Conservation (phyloP, 1,140 invertebrate species). For the Laupala kohalensis region DNA sequence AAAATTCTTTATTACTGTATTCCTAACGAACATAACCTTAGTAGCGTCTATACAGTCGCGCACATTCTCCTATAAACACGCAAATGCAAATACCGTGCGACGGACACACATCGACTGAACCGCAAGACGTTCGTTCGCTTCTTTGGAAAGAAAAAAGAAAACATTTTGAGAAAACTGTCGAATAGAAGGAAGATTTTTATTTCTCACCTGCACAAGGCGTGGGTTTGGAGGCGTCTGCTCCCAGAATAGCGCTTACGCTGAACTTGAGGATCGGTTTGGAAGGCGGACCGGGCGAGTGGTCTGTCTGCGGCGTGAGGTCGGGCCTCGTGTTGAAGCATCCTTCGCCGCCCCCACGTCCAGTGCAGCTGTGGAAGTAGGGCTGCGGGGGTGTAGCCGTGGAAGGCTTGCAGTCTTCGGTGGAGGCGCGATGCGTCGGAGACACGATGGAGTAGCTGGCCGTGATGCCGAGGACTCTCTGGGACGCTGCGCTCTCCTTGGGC, state of each 20-base stretch:
- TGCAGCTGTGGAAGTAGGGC: background rate
- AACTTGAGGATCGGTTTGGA: conserved; percentile 75
- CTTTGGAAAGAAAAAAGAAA: too few relatives aligned
- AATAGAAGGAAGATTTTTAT: too few relatives aligned
- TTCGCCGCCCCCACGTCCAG: background rate
- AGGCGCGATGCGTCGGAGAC: background rate
- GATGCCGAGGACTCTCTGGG: conserved; percentile 19
- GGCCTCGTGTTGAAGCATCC: conserved; percentile 15
- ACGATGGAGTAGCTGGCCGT: conserved; percentile 20
- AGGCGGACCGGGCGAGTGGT: conserved; percentile 21
- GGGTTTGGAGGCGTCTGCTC: conserved; percentile 37
- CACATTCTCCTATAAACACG: too few relatives aligned
- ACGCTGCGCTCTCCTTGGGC: too few relatives aligned
- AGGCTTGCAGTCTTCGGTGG: too few relatives aligned
- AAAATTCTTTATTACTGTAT: too few relatives aligned
- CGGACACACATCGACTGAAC: too few relatives aligned
- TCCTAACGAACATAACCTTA: too few relatives aligned
- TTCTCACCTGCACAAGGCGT: conserved; percentile 15
- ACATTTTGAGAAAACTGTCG: too few relatives aligned
- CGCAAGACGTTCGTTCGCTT: too few relatives aligned
- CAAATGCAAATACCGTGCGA: too few relatives aligned
- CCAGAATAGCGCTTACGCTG: conserved; percentile 81
- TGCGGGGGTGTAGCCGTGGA: background rate
- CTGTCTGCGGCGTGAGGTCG: conserved; percentile 27
- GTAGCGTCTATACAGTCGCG: too few relatives aligned